These are phyloP conservation scores for Heterodera filipjevi DNA, from an alignment of 2,888 invertebrate genomes.

Conservation along the genomic window DNA sequence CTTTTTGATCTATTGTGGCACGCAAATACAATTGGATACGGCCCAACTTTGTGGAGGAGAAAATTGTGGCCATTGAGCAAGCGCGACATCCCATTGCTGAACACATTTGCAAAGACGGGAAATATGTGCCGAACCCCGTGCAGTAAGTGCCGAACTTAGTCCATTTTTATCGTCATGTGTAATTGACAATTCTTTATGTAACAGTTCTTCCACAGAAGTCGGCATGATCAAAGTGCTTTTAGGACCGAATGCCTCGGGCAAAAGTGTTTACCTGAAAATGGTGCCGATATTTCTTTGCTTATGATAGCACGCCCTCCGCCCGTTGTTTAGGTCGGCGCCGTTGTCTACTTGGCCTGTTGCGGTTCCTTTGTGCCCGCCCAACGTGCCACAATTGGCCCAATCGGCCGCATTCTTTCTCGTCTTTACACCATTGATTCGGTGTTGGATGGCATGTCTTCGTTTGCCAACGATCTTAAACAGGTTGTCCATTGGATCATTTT, in stretches of 20 bases:
- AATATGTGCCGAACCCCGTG: conserved; percentile 57
- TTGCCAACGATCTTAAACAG: conserved; percentile 82
- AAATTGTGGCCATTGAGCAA: conserved; percentile 50
- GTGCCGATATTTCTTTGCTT: conserved; percentile 58
- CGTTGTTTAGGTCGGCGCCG: conserved; percentile 72
- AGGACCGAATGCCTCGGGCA: conserved; percentile 89
- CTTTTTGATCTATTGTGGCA: conserved; percentile 70
- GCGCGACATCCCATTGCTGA: conserved; percentile 77
- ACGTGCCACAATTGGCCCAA: conserved; percentile 75
- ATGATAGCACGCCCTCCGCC: neutral
- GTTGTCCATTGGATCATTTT: conserved; percentile 67
- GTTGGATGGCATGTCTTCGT: conserved; percentile 80
- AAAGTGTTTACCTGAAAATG: conserved; percentile 88
- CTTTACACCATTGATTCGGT: conserved; percentile 80
- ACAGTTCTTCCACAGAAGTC: conserved; percentile 56
- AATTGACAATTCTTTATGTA: neutral
- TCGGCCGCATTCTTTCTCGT: conserved; percentile 78
- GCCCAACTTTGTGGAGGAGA: conserved; percentile 71
- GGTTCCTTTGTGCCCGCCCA: conserved; percentile 87
- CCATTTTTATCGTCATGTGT: too few species aligned
- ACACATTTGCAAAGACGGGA: conserved; percentile 67
- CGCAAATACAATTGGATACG: conserved; percentile 74
- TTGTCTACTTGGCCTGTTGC: conserved; percentile 83
- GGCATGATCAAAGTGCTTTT: conserved; percentile 78
- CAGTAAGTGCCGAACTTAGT: conserved; percentile 32